A percentile compares a stretch with the other conserved stretches of the same genome.
These are phyloP conservation scores for Leguminivora glycinivorella DNA, from an alignment of 1,140 invertebrate species.

Conservation along the genomic window DNA sequence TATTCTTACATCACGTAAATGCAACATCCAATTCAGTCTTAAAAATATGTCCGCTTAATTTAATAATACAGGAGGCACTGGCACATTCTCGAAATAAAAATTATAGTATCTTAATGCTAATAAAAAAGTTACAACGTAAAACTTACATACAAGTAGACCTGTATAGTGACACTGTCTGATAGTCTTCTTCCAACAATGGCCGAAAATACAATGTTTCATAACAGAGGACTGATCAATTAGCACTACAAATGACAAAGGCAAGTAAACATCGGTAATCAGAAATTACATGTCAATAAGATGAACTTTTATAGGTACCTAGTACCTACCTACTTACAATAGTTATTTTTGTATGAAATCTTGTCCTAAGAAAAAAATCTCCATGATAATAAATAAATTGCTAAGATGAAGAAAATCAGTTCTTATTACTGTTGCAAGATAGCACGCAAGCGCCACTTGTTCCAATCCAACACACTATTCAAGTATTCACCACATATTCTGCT, in stretches of 20 bases:
- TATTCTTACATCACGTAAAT: slow-evolving; percentile 64
- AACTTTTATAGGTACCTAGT: too few relatives aligned
- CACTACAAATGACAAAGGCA: neutral
- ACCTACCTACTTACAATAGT: too few relatives aligned
- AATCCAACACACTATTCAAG: neutral
- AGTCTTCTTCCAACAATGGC: neutral
- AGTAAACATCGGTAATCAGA: too few relatives aligned
- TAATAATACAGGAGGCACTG: slow-evolving; percentile 69
- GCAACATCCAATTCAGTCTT: slow-evolving; percentile 74
- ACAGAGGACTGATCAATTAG: neutral
- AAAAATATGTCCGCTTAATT: slow-evolving; percentile 64
- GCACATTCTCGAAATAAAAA: slow-evolving; percentile 52
- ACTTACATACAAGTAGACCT: slow-evolving; percentile 37
- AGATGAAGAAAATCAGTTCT: too few relatives aligned
- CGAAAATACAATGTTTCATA: neutral
- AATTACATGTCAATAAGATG: too few relatives aligned
- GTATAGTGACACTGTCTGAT: slow-evolving; percentile 28
- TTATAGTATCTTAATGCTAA: slow-evolving; percentile 36
- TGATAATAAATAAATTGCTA: too few relatives aligned
- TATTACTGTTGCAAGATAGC: neutral
- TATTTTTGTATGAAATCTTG: too few relatives aligned
- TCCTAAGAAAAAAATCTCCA: too few relatives aligned
- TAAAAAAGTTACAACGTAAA: slow-evolving; percentile 26
- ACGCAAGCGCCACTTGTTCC: neutral
- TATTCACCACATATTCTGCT: neutral